phyloP scores from a whole-genome alignment of 2,797 vertebrate species.

The Eremophila alpestris region DNA sequence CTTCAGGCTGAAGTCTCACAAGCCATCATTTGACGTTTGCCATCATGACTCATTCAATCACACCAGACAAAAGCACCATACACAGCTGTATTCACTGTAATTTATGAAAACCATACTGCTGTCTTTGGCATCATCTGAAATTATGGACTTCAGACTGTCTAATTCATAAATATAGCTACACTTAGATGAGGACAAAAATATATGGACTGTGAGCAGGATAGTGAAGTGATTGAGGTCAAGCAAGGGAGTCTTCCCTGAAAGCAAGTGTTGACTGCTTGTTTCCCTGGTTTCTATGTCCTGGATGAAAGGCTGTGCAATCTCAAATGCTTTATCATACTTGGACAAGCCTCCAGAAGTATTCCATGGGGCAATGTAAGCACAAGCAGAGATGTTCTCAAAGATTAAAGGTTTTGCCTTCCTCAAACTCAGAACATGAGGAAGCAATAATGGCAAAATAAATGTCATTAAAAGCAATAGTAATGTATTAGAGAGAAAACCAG shows the following conservation, averaged over 20 bases:
- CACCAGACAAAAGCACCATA: background rate
- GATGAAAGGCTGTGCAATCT: background rate
- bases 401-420: conserved; percentile 6
- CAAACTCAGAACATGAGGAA: conserved; percentile 5
- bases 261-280: background rate
- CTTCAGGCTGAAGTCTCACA: background rate
- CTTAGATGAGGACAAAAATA: background rate
- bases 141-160: background rate
- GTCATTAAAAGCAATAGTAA: background rate
- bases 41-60: background rate
- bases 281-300: background rate
- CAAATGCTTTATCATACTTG: background rate
- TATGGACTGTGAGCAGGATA: background rate
- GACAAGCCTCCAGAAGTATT: background rate
- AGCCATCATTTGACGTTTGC: background rate
- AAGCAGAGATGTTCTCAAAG: background rate
- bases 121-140: background rate
- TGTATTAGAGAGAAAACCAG: background rate
- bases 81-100: background rate
- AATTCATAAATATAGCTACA: conserved; percentile 2
- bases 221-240: background rate
- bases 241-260: background rate
- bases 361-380: background rate
- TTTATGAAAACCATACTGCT: conserved; percentile 10
- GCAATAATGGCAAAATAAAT: background rate